A percentile compares a stretch with the other conserved stretches of the same genome.
Conservation (phyloP, 1,140 invertebrate species). For the Papilio polyxenes region DNA sequence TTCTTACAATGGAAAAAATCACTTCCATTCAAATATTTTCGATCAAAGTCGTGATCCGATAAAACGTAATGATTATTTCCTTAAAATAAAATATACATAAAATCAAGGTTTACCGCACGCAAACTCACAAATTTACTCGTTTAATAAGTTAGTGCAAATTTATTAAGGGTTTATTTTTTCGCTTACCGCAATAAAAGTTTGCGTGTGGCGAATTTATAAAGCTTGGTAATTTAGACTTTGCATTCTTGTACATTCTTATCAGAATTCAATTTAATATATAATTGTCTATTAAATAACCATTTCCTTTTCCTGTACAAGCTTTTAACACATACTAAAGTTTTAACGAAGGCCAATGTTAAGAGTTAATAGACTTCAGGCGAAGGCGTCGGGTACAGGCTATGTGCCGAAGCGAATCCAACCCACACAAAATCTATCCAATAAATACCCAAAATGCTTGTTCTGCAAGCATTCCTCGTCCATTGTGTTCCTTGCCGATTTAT, state of each 20-base stretch:
- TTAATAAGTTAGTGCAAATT: constrained; percentile 22
- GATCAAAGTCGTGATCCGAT: constrained; percentile 2
- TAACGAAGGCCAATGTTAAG: constrained; percentile 38
- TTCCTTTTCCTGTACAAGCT: constrained; percentile 25
- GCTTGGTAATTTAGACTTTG: constrained; percentile 6
- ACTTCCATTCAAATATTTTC: not conserved
- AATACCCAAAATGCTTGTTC: constrained; percentile 80
- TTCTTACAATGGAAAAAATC: not conserved
- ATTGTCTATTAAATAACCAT: constrained; percentile 28
- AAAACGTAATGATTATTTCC: constrained; percentile 23
- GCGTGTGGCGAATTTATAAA: constrained; percentile 28
- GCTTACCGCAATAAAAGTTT: constrained; percentile 15
- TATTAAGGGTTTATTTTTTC: constrained; percentile 19
- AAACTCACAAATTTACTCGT: constrained; percentile 8
- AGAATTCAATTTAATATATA: constrained; percentile 27
- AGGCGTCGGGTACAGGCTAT: constrained; percentile 53
- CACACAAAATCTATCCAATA: constrained; percentile 79
- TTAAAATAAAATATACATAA: constrained; percentile 27
- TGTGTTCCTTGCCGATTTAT: constrained; percentile 76
- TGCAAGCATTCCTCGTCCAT: constrained; percentile 73
- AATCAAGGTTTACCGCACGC: not conserved
- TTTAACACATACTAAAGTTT: constrained; percentile 12
- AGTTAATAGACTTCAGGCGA: constrained; percentile 34
- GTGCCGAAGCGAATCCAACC: constrained; percentile 70
- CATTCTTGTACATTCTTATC: constrained; percentile 23